Evolutionary conservation across 2,113 vertebrate species (phyloP), one percentile per base, ranked within the genome.

Genomic region (Xenus cinereus): DNA sequence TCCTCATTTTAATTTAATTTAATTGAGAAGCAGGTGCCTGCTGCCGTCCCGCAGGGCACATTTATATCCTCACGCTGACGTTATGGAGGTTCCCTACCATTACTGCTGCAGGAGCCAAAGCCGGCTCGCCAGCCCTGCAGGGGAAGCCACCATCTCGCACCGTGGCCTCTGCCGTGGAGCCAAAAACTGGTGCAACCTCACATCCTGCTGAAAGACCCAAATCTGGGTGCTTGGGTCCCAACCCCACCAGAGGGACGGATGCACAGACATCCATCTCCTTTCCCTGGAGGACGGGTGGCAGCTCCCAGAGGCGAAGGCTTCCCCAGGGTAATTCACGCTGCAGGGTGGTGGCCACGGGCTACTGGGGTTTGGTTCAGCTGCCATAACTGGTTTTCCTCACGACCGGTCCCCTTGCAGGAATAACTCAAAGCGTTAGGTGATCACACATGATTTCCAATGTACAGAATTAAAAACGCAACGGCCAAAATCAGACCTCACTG

Each of bases 11-110:
- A 89, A 94, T 91, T 76, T 26, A 74, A 94, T 85, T 90, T 48
- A 84, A 89, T 94, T 51, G 90, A 71, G 93, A 53, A 74, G 92
- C 90, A 95, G 90, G 90, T 89, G 84, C 73, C 90, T 57, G 87
- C 63, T 91, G 90, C 84, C 37, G 51, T 79, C 94, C 92, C 24
- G 0, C 84, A 90, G 92, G 89, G 94, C 78, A 74, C 60, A 22
- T 56, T 60, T 46, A 11, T 14, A 66, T 28, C 14, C 60, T 84
- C 64, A 30, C 6, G 74, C 85, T 74, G 83, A 69, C 21, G 5
- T 26, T 74, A 12, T 73, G 81, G 91, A 92, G 89, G 69, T 82
- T 96, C 74, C 83, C 86, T 30, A 50, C 59, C 66, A 57, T 7
- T 10, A 30, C 69, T 78, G 83, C 64, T 41, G 48, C 88, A 37